Base-by-base conservation (phyloP, 2,888 invertebrate genomes). In the Conops quadrifasciatus region DNA sequence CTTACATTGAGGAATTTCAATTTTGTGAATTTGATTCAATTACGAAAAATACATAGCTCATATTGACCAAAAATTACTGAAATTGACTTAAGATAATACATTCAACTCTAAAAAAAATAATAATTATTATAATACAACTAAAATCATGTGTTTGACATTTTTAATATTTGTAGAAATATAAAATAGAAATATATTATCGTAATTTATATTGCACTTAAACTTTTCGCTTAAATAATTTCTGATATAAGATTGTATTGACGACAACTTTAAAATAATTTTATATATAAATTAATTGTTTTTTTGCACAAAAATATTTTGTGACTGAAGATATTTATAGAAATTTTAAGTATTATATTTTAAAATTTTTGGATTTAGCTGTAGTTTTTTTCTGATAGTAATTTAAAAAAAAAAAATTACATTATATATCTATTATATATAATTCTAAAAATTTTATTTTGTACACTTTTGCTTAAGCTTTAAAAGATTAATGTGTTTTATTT, bases 311-410 rank as follows among this genome's bases (percentile, higher is more conserved):
- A 49, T 49, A 49, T 49, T 49, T 49, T 49, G 49, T 19, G 19
- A 49, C 49, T 49, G 49, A 49, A 49, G 19, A n/a, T 49, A 16
- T 49, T 49, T 49, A 26, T 58, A 28, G 15, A 58, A 58, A 28
- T 58, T 51, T 47, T 24, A 4, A 43, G 15, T 26, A 49, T 67
- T 67, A 28, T 9, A 49, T 49, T 21, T 63, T 63, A 60, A n/a
- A n/a, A 26, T 45, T 62, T 68, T 68, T 68, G 68, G 68, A 60
- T 68, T 68, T 62, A 68, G 68, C 68, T 68, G 68, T 68, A 68
- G 68, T 68, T 62, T 60, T 51, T 15, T 49, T 24, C 16, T 15
- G 30, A n/a, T 51, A 21, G 15, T 45, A 21, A 21, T 53, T 67
- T 43, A 5, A 67, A 45, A 51, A 24, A 59, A 59, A 59, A n/a